Evolutionary conservation across 2,113 vertebrate genomes (phyloP).

Genomic region (Phycodurus eques): DNA sequence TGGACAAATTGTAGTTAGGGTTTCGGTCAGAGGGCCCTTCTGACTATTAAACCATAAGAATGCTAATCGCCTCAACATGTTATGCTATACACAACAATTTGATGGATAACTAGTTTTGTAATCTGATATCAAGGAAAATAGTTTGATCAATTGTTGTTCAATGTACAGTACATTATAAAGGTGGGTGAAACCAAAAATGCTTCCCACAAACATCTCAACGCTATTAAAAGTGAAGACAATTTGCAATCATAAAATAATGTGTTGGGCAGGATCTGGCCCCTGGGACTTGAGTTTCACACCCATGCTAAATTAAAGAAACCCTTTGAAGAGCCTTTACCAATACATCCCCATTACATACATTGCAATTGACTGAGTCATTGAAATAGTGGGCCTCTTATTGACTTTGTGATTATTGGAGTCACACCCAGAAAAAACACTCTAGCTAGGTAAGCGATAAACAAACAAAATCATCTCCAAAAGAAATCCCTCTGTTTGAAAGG

Average conservation of each 20-base stretch:
- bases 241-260: not conserved
- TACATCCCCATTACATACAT: not conserved
- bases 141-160: not conserved
- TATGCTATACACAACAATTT: too few species aligned
- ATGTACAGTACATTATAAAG: too few species aligned
- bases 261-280: not conserved
- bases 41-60: too few species aligned
- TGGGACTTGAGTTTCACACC: not conserved
- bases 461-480: conserved; percentile 6
- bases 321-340: not conserved
- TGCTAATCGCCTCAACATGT: too few species aligned
- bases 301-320: not conserved
- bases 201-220: too few species aligned
- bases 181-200: too few species aligned
- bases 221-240: not conserved
- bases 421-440: conserved; percentile 7
- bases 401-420: conserved; percentile 9
- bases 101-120: not conserved
- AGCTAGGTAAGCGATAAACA: conserved; percentile 6
- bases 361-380: not conserved
- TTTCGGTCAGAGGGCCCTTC: too few species aligned
- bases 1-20: too few species aligned
- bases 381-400: conserved; percentile 6
- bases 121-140: not conserved
- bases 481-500: conserved; percentile 5